Conservation (phyloP, 2,888 invertebrate species). For the Anticlea derivata region DNA sequence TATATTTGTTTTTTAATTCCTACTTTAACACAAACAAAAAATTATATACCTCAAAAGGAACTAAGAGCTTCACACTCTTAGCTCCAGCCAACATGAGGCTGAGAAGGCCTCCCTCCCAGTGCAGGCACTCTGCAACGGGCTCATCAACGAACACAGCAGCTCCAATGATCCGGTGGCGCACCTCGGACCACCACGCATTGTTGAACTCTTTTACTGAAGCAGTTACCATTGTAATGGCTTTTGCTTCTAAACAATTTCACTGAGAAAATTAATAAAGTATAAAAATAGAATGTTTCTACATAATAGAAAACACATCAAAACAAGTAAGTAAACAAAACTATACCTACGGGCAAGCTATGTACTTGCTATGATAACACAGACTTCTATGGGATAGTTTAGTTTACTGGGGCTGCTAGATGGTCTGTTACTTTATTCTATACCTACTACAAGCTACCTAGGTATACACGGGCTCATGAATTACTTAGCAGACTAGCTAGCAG, state of each 20-base stretch:
- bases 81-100: conserved; percentile 85
- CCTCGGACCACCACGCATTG: conserved; percentile 84
- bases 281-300: no score
- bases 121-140: conserved; percentile 85
- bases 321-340: no score
- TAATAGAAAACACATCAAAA: no score
- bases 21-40: neutral
- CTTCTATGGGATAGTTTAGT: no score
- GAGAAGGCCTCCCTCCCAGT: conserved; percentile 87
- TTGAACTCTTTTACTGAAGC: conserved; percentile 70
- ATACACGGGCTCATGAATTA: no score
- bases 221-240: conserved; percentile 43
- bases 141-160: conserved; percentile 87
- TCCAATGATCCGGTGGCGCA: conserved; percentile 84
- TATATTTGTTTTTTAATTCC: neutral
- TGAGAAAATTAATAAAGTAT: neutral
- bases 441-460: no score
- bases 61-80: conserved; percentile 85
- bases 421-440: no score
- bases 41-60: conserved; percentile 83
- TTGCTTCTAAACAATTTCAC: conserved; percentile 3
- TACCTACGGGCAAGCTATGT: no score
- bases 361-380: no score
- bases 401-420: no score
- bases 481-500: no score